Base-by-base conservation (phyloP, 2,888 invertebrate genomes). In the Drosophila meridionalis region DNA sequence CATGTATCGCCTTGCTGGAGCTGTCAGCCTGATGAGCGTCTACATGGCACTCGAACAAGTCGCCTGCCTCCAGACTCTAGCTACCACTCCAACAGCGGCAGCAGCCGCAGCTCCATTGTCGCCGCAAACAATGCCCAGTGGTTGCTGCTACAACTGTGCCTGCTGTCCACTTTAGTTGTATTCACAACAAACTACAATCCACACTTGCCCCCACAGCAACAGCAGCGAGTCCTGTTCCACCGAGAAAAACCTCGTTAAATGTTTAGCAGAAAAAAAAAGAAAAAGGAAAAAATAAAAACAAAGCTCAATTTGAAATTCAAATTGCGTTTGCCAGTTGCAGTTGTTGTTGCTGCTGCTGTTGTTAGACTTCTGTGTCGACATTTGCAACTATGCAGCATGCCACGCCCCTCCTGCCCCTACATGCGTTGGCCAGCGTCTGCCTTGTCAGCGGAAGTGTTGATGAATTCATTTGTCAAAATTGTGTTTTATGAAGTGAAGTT, bases 381-480 rank as follows among this genome's bases (percentile, higher is more conserved):
- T 78, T 81, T 78, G 81, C 78, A 81, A 73, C 78, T 66, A 69
- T 73, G 80, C 77, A 80, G 64, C 77, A 66, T 63, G 76, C 64
- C 47, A 65, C 55, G 45, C 30, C 40, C 28, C 45, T 3, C 34
- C 11, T 9, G n/a, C 47, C 4, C 3, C 55, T 36, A 26, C 20
- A 34, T 20, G 9, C 20, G 52, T 58, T 14, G 32, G 43, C 20
- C 60, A 26, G 59, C 78, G 62, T 45, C 82, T 69, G 72, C 65
- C 62, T 80, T 90, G 91, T 90, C 89, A 91, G 78, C 87, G 82
- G 80, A 90, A 83, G 91, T 91, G 91, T 91, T 91, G 91, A 91
- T 90, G 85, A 91, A 90, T 91, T 89, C 83, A 88, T 90, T 90
- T 90, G 85, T 89, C 87, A 82, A 91, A 90, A 86, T 78, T 75